Evolutionary conservation across 2,113 vertebrate species (phyloP).

Genomic region (Oostethus manadensis): DNA sequence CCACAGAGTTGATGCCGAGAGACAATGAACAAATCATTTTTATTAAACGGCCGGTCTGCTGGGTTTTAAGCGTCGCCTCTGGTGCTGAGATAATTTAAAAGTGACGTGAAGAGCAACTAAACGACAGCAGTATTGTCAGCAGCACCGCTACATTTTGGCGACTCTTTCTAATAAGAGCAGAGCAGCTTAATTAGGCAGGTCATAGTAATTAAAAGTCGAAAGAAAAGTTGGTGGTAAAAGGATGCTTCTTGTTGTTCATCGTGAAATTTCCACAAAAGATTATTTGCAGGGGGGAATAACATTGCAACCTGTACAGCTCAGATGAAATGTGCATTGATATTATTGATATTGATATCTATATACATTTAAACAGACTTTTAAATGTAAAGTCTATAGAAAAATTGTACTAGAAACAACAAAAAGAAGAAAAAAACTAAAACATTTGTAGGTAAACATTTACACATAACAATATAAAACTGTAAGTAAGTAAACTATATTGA

Average conservation of each 20-base stretch:
- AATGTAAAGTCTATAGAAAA: too few species aligned
- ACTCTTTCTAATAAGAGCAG: slow-evolving; percentile 29
- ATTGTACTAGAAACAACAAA: too few species aligned
- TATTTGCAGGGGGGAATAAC: neutral
- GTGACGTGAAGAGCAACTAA: slow-evolving; percentile 15
- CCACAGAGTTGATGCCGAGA: slow-evolving; percentile 2
- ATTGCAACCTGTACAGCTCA: neutral
- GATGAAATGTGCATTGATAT: neutral
- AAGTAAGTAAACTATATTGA: too few species aligned
- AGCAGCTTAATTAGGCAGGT: slow-evolving; percentile 40
- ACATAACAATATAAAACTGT: too few species aligned
- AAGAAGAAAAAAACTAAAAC: too few species aligned
- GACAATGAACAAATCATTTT: slow-evolving; percentile 27
- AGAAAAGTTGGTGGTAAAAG: neutral
- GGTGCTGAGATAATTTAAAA: slow-evolving; percentile 32
- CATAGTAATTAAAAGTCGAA: slow-evolving; percentile 8
- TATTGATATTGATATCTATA: neutral
- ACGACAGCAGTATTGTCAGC: slow-evolving; percentile 34
- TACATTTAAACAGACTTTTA: neutral
- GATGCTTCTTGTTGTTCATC: neutral
- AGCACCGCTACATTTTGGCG: slow-evolving; percentile 12
- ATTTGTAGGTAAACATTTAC: too few species aligned
- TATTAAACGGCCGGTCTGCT: slow-evolving; percentile 26
- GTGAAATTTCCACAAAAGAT: neutral
- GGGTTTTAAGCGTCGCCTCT: slow-evolving; percentile 12